Base-by-base conservation (phyloP, 2,888 invertebrate species). In the Neria commutata region DNA sequence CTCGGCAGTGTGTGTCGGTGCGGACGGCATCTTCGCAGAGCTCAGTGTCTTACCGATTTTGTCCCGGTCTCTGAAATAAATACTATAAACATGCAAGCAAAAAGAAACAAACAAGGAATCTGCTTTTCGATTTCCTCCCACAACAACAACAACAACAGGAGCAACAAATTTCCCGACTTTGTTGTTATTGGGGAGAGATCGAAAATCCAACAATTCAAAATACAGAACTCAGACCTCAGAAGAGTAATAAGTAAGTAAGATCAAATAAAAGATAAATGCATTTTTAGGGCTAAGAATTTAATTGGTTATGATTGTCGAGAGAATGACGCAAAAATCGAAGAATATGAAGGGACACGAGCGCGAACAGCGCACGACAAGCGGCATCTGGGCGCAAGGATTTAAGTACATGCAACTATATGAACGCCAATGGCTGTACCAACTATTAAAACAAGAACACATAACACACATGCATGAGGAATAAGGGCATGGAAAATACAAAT, bases 1-100 rank as follows among this genome's bases (percentile, higher is more conserved):
- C 86, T 94, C 94, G 81, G 91, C 89, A 77, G 78, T 81, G 70
- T 81, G 79, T 75, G 81, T 75, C 74, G 82, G 82, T 74, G 81
- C 82, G 76, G 82, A 82, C 73, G 82, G 82, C 82, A 82, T 82
- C 81, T 81, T 81, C 73, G 77, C 76, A n/a, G n/a, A n/a, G 76
- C 78, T 79, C 74, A 78, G 77, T 77, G 78, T 76, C 79, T 81
- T 81, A 79, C 81, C 80, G 74, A 75, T 77, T 80, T 81, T 81
- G 77, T 81, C 81, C 72, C 81, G 81, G 71, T 82, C 81, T 81
- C 82, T 82, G 82, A 80, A 82, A 82, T 80, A 80, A 78, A 81
- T 77, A 76, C 80, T 79, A 80, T 81, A 77, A 79, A 77, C 81
- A 81, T 81, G 81, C 81, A 81, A 80, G 81, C 81, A 79, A 80